Percentiles rank a stretch among this genome's conserved stretches.
Evolutionary conservation across 2,888 invertebrate species (phyloP).

Genomic region (Ephialtes manifestator): DNA sequence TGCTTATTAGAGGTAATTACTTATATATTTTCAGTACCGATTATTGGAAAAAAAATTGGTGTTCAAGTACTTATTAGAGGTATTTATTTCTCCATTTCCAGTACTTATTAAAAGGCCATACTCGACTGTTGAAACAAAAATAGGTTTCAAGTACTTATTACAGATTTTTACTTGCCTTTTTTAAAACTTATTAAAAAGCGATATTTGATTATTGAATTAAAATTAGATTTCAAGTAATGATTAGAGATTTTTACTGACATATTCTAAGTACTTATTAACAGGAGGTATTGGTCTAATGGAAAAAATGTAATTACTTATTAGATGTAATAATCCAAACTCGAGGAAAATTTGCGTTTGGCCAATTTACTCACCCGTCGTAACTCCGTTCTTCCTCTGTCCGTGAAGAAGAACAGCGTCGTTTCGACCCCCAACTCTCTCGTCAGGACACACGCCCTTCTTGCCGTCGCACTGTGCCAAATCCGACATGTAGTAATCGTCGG

Average conservation of each 20-base stretch:
- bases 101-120: no score
- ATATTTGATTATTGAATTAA: not conserved
- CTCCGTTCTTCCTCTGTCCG: constrained; percentile 92
- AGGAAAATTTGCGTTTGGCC: not conserved
- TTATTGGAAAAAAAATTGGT: not conserved
- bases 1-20: not conserved
- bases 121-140: no score
- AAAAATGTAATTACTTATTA: no score
- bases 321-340: not conserved
- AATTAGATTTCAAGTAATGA: not conserved
- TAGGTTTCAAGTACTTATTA: no score
- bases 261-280: no score
- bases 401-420: constrained; percentile 92
- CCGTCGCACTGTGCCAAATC: constrained; percentile 94
- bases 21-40: not conserved
- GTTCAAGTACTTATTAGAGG: not conserved
- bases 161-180: no score
- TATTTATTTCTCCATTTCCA: no score
- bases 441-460: constrained; percentile 94
- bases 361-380: constrained; percentile 88
- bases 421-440: constrained; percentile 92
- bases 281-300: no score
- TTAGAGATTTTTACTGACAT: no score
- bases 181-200: no score
- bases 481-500: constrained; percentile 94